Percentiles rank a stretch among this genome's conserved stretches.
These are phyloP conservation scores for Coryphaenoides rupestris DNA, from an alignment of 2,113 vertebrate species.

Conservation along the genomic window DNA sequence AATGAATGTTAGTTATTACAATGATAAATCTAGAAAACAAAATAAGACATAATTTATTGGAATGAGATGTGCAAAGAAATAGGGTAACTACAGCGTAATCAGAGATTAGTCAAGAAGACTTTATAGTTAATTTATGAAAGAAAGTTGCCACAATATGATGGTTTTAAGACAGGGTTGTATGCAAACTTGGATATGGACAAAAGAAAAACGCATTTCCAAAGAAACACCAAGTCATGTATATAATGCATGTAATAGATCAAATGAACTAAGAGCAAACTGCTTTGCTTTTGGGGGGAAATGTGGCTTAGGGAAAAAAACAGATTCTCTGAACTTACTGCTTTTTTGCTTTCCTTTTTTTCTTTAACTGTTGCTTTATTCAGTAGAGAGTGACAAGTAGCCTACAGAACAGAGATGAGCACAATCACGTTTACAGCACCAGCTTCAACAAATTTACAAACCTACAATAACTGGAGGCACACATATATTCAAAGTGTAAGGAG, in stretches of 20 bases:
- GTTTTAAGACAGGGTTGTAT: slow-evolving; percentile 83
- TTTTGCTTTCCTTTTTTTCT: slow-evolving; percentile 99
- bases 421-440: slow-evolving; percentile 98
- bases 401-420: slow-evolving; percentile 99
- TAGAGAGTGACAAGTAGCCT: slow-evolving; percentile 99
- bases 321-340: slow-evolving; percentile 99
- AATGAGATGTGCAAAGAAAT: slow-evolving; percentile 53
- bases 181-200: slow-evolving; percentile 77
- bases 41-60: slow-evolving; percentile 1
- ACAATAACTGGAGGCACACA: slow-evolving; percentile 14
- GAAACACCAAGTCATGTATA: slow-evolving; percentile 58
- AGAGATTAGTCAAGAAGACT: slow-evolving; percentile 62
- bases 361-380: slow-evolving; percentile 99
- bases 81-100: slow-evolving; percentile 28
- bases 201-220: slow-evolving; percentile 53
- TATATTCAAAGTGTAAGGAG: slow-evolving; percentile 25
- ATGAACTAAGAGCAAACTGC: slow-evolving; percentile 44
- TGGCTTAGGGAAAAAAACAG: slow-evolving; percentile 84
- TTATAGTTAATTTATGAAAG: slow-evolving; percentile 77
- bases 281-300: slow-evolving; percentile 77
- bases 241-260: slow-evolving; percentile 9
- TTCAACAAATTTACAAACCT: slow-evolving; percentile 67
- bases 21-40: background rate
- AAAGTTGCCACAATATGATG: slow-evolving; percentile 86
- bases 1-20: slow-evolving; percentile 5